Base-by-base conservation (phyloP, 2,113 vertebrate genomes). In the Numida meleagris region DNA sequence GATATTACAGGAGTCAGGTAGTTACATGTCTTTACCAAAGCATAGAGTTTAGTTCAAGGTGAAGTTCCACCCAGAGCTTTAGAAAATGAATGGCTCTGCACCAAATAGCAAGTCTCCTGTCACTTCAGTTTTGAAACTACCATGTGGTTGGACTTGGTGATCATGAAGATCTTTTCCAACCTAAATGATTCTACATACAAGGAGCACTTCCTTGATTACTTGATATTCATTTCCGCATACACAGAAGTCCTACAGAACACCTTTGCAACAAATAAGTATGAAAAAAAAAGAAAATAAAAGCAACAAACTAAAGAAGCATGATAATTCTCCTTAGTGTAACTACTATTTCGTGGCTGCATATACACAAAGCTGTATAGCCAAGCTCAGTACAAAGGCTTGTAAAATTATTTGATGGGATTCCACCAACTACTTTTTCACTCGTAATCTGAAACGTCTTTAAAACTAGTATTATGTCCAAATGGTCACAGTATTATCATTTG, bases 341-440 rank as follows among this genome's bases (percentile, higher is more conserved):
- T 43, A 5, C 36, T 72, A 7, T 24, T n/a, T 31, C 36, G 42
- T 21, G 13, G n/a, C 43, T 68, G 33, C 20, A n/a, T 0, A 0
- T 42, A 46, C 20, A 45, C 31, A 23, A 45, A 45, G 42, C 20
- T 33, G 8, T 1, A n/a, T 1, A 59, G 57, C 21, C 71, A 75
- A 75, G 38, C 21, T 66, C 43, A 75, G 25, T 7, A 65, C 14
- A 70, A 48, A 90, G 9, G 38, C 45, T 42, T 40, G 5, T 11
- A 5, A 6, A 88, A 51, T 5, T 23, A 45, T n/a, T 75, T 12
- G 25, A 80, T 1, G 2, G 29, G 19, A 88, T 50, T 34, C 18
- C 43, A 29, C 51, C 17, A 5, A 36, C 61, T 50, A 71, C 23
- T 3, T 25, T 65, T 55, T n/a, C 42, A 29, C 17, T 33, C 13